Conservation (phyloP, 2,113 vertebrate genomes). For the Anguilla rostrata region DNA sequence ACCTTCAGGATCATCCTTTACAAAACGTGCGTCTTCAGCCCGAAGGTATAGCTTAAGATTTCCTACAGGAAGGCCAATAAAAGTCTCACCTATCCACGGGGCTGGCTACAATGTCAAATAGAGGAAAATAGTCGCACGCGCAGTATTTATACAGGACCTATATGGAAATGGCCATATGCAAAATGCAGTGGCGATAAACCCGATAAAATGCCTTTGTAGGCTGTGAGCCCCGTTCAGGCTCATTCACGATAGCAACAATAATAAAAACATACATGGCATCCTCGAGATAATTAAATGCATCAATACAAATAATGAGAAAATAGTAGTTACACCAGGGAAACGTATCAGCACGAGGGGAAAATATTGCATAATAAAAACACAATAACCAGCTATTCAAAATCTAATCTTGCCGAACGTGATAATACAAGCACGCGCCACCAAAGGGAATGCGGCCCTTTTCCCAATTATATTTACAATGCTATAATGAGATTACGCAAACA, state of each 20-base stretch:
- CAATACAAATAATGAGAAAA: neutral
- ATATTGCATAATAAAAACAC: neutral
- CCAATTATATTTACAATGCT: neutral
- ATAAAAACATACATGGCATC: neutral
- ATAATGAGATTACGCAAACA: slow-evolving; percentile 18
- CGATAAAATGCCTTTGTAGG: neutral
- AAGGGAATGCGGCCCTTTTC: slow-evolving; percentile 16
- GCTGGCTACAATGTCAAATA: neutral
- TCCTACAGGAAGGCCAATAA: neutral
- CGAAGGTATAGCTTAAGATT: neutral
- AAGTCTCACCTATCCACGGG: neutral
- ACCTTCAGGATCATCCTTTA: neutral
- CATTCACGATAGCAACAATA: neutral
- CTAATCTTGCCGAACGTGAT: slow-evolving; percentile 1
- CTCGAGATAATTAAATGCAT: neutral
- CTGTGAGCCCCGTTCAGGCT: neutral
- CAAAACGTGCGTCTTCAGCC: neutral
- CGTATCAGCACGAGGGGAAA: no score
- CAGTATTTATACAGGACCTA: neutral
- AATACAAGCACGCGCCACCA: neutral
- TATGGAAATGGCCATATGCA: neutral
- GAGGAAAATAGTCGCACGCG: neutral
- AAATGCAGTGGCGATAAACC: neutral
- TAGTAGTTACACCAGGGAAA: neutral
- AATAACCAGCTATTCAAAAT: slow-evolving; percentile 11